These are phyloP conservation scores for Hydropsyche betteni DNA, from an alignment of 2,888 invertebrate genomes.

Conservation along the genomic window DNA sequence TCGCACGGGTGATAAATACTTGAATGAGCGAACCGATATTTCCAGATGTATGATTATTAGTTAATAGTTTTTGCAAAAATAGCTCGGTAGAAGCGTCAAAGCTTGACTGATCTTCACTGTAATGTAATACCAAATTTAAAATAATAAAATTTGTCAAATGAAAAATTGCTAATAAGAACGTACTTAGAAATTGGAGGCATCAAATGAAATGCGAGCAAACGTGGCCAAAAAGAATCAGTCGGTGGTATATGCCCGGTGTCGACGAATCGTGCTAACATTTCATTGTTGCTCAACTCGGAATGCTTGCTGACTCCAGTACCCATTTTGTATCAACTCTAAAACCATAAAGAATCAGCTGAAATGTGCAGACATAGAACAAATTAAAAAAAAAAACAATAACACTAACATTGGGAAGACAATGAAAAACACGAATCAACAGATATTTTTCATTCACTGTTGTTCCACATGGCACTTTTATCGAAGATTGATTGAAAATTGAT, in stretches of 20 bases:
- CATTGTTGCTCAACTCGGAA: constrained; percentile 82
- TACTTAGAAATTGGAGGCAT: constrained; percentile 80
- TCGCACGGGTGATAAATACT: constrained; percentile 83
- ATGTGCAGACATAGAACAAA: not conserved
- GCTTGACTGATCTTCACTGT: constrained; percentile 80
- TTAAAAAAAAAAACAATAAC: not conserved
- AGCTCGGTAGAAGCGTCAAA: constrained; percentile 83
- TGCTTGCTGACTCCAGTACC: constrained; percentile 83
- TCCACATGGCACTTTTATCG: not conserved
- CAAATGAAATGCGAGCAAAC: constrained; percentile 90
- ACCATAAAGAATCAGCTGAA: not conserved
- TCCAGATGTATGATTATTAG: constrained; percentile 87
- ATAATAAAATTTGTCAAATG: constrained; percentile 39
- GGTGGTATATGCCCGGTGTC: constrained; percentile 81
- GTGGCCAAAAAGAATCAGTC: constrained; percentile 95
- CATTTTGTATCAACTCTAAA: constrained; percentile 63
- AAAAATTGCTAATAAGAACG: constrained; percentile 54
- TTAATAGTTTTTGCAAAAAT: constrained; percentile 77
- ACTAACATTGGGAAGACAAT: not conserved
- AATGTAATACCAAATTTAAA: constrained; percentile 50
- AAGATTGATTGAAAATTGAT: not conserved
- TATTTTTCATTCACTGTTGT: not conserved
- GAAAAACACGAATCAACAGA: no score
- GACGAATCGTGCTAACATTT: constrained; percentile 80
- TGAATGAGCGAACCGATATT: constrained; percentile 90